phyloP scores from a whole-genome alignment of 2,113 vertebrate genomes.

The Amblyopsis rosae region DNA sequence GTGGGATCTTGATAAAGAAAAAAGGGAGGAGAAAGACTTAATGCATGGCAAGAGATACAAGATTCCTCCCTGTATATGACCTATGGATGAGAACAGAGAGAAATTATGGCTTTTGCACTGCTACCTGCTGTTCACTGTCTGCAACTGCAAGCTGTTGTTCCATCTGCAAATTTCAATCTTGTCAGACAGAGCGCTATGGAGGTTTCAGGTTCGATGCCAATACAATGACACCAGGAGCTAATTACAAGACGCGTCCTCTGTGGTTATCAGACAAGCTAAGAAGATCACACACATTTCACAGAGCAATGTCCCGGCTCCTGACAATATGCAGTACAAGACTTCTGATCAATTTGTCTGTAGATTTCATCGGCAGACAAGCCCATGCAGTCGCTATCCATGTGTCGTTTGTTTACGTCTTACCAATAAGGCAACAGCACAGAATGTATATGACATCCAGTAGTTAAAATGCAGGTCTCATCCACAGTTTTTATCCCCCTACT shows the following conservation, averaged over 20 bases:
- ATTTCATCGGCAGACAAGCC: conserved; percentile 55
- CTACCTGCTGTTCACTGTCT: conserved; percentile 67
- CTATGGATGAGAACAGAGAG: conserved; percentile 30
- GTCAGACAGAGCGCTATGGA: conserved; percentile 19
- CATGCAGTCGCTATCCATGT: conserved; percentile 36
- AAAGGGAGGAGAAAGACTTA: too few species aligned
- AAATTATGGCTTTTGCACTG: conserved; percentile 50
- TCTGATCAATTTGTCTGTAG: conserved; percentile 58
- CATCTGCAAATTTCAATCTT: conserved; percentile 38
- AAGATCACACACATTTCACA: conserved; percentile 31
- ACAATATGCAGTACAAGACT: conserved; percentile 19
- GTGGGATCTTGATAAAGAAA: background rate
- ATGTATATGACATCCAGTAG: conserved; percentile 20
- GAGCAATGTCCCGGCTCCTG: conserved; percentile 33
- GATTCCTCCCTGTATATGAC: conserved; percentile 35
- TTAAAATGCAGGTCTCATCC: background rate
- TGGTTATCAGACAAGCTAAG: conserved; percentile 53
- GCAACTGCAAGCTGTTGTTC: conserved; percentile 59
- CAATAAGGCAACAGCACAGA: conserved; percentile 10
- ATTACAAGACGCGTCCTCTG: conserved; percentile 43
- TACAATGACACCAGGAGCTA: conserved; percentile 51
- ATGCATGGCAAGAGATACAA: conserved; percentile 27
- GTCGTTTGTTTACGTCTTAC: conserved; percentile 41
- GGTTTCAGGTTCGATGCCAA: conserved; percentile 45
- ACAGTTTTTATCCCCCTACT: conserved; percentile 1